These are phyloP conservation scores for Lysandra bellargus DNA, from an alignment of 2,888 invertebrate species.

Conservation along the genomic window DNA sequence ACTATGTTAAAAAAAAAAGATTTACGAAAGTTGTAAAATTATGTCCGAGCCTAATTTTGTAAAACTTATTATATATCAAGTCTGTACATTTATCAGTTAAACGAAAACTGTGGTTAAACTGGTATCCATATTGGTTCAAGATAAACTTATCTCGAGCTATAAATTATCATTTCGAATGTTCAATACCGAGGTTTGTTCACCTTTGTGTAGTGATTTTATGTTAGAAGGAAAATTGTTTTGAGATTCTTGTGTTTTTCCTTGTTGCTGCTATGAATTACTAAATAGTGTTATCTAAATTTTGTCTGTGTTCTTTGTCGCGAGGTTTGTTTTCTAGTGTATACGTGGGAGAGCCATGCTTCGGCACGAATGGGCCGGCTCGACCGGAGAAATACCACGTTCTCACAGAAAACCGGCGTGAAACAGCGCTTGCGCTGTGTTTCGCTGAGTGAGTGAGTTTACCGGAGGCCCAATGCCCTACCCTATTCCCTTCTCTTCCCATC, in stretches of 20 bases:
- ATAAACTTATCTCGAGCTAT: constrained; percentile 18
- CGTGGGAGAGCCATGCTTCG: too few species aligned
- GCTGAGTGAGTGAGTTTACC: too few species aligned
- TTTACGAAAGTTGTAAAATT: background rate
- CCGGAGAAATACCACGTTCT: too few species aligned
- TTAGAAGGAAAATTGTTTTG: background rate
- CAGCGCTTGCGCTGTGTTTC: too few species aligned
- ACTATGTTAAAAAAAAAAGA: background rate
- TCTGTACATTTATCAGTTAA: constrained; percentile 2
- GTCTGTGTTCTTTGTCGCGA: too few species aligned
- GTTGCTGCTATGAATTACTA: background rate
- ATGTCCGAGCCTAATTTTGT: background rate
- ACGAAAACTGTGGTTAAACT: constrained; percentile 15
- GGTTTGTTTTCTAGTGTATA: too few species aligned
- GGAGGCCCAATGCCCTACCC: too few species aligned
- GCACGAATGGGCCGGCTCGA: too few species aligned
- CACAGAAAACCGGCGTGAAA: too few species aligned
- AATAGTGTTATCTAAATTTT: background rate
- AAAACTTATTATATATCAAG: background rate
- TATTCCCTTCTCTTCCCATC: too few species aligned
- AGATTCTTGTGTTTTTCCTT: background rate
- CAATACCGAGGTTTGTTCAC: constrained; percentile 10
- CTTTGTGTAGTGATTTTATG: background rate
- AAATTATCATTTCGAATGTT: constrained; percentile 20
- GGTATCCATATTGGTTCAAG: constrained; percentile 13